Percentiles rank a stretch among this genome's conserved stretches.
phyloP scores from a whole-genome alignment of 2,797 vertebrate genomes.

The Echeneis naucrates region DNA sequence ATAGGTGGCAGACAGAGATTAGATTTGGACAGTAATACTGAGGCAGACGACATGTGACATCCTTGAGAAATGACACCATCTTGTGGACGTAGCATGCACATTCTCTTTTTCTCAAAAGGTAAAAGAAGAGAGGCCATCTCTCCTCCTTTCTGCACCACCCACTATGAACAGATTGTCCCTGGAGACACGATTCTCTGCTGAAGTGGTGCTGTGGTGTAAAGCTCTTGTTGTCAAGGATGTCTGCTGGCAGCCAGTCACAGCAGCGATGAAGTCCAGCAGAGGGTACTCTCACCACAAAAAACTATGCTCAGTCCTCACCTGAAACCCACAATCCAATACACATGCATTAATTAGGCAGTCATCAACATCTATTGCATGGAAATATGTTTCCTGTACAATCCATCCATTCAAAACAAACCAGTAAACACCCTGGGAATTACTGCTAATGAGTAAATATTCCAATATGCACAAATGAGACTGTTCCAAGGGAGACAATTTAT shows the following conservation, averaged over 20 bases:
- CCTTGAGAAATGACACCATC: slow-evolving; percentile 65
- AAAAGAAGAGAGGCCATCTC: not conserved
- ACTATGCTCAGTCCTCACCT: slow-evolving; percentile 12
- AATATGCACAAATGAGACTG: not conserved
- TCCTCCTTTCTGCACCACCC: not conserved
- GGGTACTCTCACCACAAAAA: slow-evolving; percentile 61
- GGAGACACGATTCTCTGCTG: not conserved
- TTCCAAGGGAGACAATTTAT: not conserved
- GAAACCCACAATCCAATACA: slow-evolving; percentile 11
- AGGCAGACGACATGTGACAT: slow-evolving; percentile 12
- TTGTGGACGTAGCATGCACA: slow-evolving; percentile 59
- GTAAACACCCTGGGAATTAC: not conserved
- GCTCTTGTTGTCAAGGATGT: slow-evolving; percentile 9
- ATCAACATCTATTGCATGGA: not conserved
- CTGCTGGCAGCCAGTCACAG: not conserved
- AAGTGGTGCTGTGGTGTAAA: slow-evolving; percentile 18
- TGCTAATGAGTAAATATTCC: not conserved
- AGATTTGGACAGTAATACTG: slow-evolving; percentile 7
- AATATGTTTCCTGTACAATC: not conserved
- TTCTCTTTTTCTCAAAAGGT: not conserved
- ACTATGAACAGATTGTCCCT: not conserved
- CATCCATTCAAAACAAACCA: not conserved
- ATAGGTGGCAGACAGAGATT: slow-evolving; percentile 53
- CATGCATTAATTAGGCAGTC: slow-evolving; percentile 1
- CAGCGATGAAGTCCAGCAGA: slow-evolving; percentile 64